Conservation (phyloP, 1,140 invertebrate genomes). For the Neuroterus valhalla region DNA sequence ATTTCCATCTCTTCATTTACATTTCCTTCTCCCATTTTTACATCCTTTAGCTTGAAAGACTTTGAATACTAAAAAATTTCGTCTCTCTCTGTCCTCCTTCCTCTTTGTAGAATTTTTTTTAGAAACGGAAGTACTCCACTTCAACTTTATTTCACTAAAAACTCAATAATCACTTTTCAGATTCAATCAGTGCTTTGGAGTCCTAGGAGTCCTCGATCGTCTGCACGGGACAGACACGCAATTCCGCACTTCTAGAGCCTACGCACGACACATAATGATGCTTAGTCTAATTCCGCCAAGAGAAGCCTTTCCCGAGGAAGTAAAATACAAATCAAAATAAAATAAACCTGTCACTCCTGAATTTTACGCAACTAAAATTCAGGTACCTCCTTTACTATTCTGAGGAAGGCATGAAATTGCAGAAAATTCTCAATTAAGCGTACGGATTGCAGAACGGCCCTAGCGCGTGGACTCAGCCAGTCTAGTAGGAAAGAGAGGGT, state of each 20-base stretch:
- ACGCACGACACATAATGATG: slow-evolving; percentile 86
- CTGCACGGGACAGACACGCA: slow-evolving; percentile 89
- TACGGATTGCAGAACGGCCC: too few relatives aligned
- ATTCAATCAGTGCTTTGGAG: slow-evolving; percentile 91
- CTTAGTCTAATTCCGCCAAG: slow-evolving; percentile 85
- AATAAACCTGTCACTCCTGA: not conserved
- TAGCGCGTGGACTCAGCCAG: too few relatives aligned
- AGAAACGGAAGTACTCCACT: slow-evolving; percentile 29
- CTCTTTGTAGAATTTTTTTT: not conserved
- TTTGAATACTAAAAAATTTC: too few relatives aligned
- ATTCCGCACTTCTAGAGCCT: slow-evolving; percentile 85
- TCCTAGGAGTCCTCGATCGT: slow-evolving; percentile 88
- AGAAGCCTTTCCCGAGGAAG: slow-evolving; percentile 84
- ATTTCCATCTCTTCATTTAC: too few relatives aligned
- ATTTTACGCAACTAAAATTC: not conserved
- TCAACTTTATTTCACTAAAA: not conserved
- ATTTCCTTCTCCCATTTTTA: too few relatives aligned
- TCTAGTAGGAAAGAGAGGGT: too few relatives aligned
- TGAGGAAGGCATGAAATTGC: not conserved
- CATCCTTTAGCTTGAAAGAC: too few relatives aligned
- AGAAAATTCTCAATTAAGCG: too few relatives aligned
- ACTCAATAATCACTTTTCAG: slow-evolving; percentile 70
- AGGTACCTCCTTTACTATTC: too few relatives aligned
- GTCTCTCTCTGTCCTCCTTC: too few relatives aligned
- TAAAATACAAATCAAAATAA: slow-evolving; percentile 67